Evolutionary conservation across 2,113 vertebrate genomes (phyloP), one percentile per base, ranked within the genome.

Genomic region (Scopus umbretta): DNA sequence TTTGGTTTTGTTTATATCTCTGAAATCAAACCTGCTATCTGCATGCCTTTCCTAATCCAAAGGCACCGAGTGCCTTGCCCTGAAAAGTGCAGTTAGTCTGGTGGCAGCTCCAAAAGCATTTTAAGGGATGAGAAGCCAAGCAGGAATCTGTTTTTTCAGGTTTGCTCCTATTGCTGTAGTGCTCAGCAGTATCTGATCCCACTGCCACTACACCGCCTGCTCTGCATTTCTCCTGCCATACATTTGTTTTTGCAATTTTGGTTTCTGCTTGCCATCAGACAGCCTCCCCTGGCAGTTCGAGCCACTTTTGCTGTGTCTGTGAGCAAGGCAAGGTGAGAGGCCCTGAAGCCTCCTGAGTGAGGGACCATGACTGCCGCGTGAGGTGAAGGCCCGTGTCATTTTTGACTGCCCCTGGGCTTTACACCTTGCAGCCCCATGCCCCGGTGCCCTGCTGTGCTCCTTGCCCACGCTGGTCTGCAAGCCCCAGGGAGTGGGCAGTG

Each of bases 361-460:
- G 55, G 25, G 42, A 27, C 32, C 8, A 6, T 34, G 58, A 34
- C 45, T 29, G 30, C 34, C 6, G 0, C 8, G 16, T 25, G 38
- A 47, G 58, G 16, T 15, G 61, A 59, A 47, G 18, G 9, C 25
- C 50, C 8, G 1, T 8, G 13, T 23, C 4, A 2, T 25, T 50
- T 79, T 34, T 68, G 20, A 17, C 14, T 23, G 7, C 6, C 53
- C 29, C 4, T 29, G 50, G 13, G 43, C 47, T 80, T 62, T 26
- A 22, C 10, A 1, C 27, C 2, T 27, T 49, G 26, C 13, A 62
- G n/a, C 32, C 61, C 67, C 22, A 5, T 6, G 27, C 16, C 21
- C 52, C 1, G 0, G 23, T 1, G 1, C 43, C 47, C 52, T 47
- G 36, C 21, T 34, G 13, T 0, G 2, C 18, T 43, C 26, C 32